Percentiles rank a stretch among this genome's conserved stretches.
Evolutionary conservation across 2,797 vertebrate species (phyloP).

Genomic region (Sebastes matsubarae): DNA sequence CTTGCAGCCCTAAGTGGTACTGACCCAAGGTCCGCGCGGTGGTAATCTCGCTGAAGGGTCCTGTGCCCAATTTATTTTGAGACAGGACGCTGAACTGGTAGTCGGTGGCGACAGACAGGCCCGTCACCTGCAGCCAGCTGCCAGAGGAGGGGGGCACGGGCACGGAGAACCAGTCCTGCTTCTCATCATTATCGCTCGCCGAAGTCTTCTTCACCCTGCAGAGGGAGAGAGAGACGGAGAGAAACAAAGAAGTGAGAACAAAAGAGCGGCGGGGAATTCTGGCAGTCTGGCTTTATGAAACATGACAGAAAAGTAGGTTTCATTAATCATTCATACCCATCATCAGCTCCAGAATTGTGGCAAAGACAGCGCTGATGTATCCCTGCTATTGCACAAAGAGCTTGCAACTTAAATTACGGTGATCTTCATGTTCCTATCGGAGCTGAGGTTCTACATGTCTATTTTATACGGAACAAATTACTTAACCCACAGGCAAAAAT

Average conservation of each 20-base stretch:
- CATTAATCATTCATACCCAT: constrained; percentile 79
- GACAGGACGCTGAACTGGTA: constrained; percentile 96
- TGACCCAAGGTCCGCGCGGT: constrained; percentile 82
- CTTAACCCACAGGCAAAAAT: constrained; percentile 30
- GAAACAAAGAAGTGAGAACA: constrained; percentile 51
- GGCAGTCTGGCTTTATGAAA: constrained; percentile 61
- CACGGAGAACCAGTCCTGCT: constrained; percentile 89
- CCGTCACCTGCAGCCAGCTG: constrained; percentile 82
- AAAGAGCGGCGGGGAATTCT: constrained; percentile 45
- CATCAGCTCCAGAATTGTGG: constrained; percentile 49
- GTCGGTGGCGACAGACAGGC: constrained; percentile 82
- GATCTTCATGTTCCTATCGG: constrained; percentile 45
- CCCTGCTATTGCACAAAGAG: constrained; percentile 18
- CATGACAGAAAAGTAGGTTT: constrained; percentile 78
- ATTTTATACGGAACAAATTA: constrained; percentile 35
- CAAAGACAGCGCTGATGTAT: constrained; percentile 58
- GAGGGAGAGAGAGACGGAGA: constrained; percentile 8
- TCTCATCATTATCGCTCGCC: constrained; percentile 56
- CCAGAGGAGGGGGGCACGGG: constrained; percentile 79
- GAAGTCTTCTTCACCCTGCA: constrained; percentile 87
- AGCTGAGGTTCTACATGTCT: constrained; percentile 20
- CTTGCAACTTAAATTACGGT: constrained; percentile 58
- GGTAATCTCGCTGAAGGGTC: constrained; percentile 92
- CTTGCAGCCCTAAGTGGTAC: constrained; percentile 13
- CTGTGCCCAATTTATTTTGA: constrained; percentile 91